A percentile compares a stretch with the other conserved stretches of the same genome.
These are phyloP conservation scores for Toxotes chatareus DNA, from an alignment of 2,113 vertebrate species.

Conservation along the genomic window DNA sequence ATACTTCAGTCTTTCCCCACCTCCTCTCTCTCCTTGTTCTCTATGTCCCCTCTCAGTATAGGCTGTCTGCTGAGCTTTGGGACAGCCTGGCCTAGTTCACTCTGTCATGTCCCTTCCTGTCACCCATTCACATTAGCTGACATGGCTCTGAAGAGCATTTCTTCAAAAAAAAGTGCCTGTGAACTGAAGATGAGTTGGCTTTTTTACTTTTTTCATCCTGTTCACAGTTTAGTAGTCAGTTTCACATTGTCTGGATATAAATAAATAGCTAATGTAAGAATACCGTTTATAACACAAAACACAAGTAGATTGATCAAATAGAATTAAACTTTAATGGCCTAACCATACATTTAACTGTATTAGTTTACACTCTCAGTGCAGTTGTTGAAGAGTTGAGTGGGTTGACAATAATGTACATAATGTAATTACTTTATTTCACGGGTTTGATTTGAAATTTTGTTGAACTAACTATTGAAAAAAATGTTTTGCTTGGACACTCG, in stretches of 20 bases:
- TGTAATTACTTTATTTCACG: too few relatives aligned
- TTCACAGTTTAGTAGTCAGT: too few relatives aligned
- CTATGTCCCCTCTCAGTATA: background rate
- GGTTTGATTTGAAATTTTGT: background rate
- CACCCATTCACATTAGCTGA: background rate
- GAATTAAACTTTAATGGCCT: too few relatives aligned
- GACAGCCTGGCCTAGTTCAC: background rate
- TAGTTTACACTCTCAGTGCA: background rate
- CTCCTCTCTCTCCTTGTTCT: conserved; percentile 4
- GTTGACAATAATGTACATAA: too few relatives aligned
- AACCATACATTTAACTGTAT: too few relatives aligned
- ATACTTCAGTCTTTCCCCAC: background rate
- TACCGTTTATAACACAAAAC: background rate
- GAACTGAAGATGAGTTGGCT: background rate
- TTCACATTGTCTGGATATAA: background rate
- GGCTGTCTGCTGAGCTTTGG: background rate
- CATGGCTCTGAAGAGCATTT: background rate
- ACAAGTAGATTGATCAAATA: background rate
- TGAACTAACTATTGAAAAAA: background rate
- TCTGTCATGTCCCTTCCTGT: conserved; percentile 21
- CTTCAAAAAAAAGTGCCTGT: background rate
- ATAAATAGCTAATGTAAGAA: too few relatives aligned
- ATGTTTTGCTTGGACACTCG: too few relatives aligned
- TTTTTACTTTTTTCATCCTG: too few relatives aligned
- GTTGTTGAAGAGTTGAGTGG: background rate